Base-by-base conservation (phyloP, 2,888 invertebrate genomes). In the Trissonchulus latispiculum region DNA sequence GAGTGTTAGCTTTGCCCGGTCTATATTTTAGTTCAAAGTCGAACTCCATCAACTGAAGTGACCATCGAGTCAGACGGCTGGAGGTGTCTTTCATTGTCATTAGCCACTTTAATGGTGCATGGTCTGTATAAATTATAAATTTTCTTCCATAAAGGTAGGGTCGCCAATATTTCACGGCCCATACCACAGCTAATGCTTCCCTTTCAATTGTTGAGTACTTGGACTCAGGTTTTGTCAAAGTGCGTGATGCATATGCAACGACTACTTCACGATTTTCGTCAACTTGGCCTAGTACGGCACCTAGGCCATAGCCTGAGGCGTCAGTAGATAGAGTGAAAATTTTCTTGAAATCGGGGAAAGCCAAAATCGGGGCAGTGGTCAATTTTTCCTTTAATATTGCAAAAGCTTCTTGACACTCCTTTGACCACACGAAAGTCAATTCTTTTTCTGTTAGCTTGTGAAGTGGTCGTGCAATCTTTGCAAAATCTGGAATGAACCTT, bases 271-370 rank as follows among this genome's bases (percentile, higher is more conserved):
- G 32, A 18, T 8, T n/a, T 8, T 64, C 66, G 8, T 31, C 33
- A 18, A 32, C 33, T n/a, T 64, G 66, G 66, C 32, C 29, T 35
- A 64, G 66, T 8, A 64, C 66, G 18, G 66, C 66, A 8, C 66
- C 66, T 8, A 64, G 15, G 18, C 32, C 66, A 64, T 18, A 64
- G 15, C 29, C 29, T 18, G 66, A 64, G 18, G 66, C 66, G 29
- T 64, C 66, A 32, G 66, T 64, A 31, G 29, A 35, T 15, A 64
- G 8, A 8, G 33, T 29, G 66, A 64, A 64, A 8, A 35, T 59
- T 36, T 74, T 2, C 29, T 2, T 62, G 61, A 73, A 73, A 33
- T 73, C 73, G 2, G 73, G 73, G 69, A 74, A 72, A 15, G 48
- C 61, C 2, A 73, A 35, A 18, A 73, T 15, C 2, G 73, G 73